Evolutionary conservation across 1,140 invertebrate species (phyloP), one percentile per base, ranked within the genome.

Genomic region (Muscidifurax raptorellus): DNA sequence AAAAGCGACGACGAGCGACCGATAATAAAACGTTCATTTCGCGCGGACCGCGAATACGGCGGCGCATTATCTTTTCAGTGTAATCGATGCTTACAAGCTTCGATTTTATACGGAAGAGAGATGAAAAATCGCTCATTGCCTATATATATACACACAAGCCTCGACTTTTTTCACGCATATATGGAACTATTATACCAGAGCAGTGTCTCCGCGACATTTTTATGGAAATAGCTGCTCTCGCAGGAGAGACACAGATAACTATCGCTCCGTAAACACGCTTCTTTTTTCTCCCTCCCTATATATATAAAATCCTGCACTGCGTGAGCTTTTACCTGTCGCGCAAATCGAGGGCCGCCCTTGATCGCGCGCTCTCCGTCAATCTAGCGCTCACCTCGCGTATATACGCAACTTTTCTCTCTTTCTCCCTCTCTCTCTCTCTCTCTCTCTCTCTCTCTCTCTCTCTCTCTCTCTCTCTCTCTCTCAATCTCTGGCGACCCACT

Each of bases 331-430:
- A 69, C 66, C 22, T 30, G 32, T 30, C 12, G 3, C 30, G 32
- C 32, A 2, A 40, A 74, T 74, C 71, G 71, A 74, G 71, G 71
- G 71, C 71, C 71, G 71, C 71, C 71, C 71, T 74, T 74, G 71
- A n/a, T 74, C 15, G 27, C n/a, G 7, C 66, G 27, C 5, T 59
- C 52, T n/a, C 18, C 22, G 52, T 59, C 52, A 69, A 74, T 74
- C 30, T 74, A 74, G 71, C 66, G 15, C 66, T 27, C 6, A n/a
- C 18, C 22, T 59, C 52, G 52, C 71, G 32, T 18, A 18, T 40
- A 13, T 25, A 69, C 67, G 67, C 67, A 69, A 69, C 67, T 69
- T 30, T 69, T 28, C 27, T 64, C 59, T 18, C 59, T n/a, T 15
- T 9, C 36, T 40, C 36, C 0, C 18, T 36, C 71, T 69, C 67